Evolutionary conservation across 2,113 vertebrate species (phyloP), one percentile per base, ranked within the genome.

Genomic region (Potamarius usumacintae): DNA sequence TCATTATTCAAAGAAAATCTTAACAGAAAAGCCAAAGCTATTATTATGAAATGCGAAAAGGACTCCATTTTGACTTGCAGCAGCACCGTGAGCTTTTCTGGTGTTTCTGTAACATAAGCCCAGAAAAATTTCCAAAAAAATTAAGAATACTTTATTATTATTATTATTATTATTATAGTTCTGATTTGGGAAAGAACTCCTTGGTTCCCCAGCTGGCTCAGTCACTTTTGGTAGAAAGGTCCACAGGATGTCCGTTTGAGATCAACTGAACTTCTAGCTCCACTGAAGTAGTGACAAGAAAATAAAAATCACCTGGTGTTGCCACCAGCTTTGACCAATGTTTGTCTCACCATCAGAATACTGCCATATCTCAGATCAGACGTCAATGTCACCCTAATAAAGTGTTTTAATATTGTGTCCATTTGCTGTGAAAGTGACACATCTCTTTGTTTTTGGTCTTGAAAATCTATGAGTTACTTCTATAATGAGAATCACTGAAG

Each of bases 391-490:
- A 10, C 27, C n/a, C 65, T 69, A 69, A 14, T 48, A 55, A 17
- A 14, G 42, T 81, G 65, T 25, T 58, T 63, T 7, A 60, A 17
- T 60, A 17, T 5, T 5, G 18, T 60, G 18, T 20, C 18, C 58
- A 20, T 60, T 18, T 62, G 22, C 22, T 25, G 62, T 10, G 67
- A 81, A 67, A 83, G 55, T 11, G 42, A 52, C 87, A 78, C 14
- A 67, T 25, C 60, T 89, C 84, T 76, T 27, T 67, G 67, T 87
- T 88, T 90, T 89, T 85, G 50, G 58, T 88, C 60, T 83, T 84
- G 65, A 88, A 52, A 30, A 69, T 69, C 9, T n/a, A 60, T 25
- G 6, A 60, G 6, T 18, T 5, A 60, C 17, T 20, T 9, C 6
- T 10, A 14, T 15, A 5, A 69, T 27, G 15, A 67, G n/a, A 67